Conservation (phyloP, 2,888 invertebrate genomes). For the Drosophila demipolita region DNA sequence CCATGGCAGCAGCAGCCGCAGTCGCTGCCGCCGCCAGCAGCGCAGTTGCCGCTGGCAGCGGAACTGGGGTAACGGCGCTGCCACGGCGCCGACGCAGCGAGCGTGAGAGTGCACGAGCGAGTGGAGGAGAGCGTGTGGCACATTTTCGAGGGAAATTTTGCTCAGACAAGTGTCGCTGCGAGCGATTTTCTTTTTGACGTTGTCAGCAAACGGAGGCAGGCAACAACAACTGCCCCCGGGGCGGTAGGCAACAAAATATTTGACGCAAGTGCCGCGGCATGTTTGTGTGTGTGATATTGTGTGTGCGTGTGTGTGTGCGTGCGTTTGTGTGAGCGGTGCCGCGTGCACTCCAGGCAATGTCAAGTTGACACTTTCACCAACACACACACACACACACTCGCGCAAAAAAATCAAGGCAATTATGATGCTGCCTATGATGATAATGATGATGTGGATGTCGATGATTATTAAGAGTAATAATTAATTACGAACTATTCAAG, state of each 20-base stretch:
- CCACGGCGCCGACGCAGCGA: conserved; percentile 17
- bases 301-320: conserved; percentile 50
- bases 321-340: conserved; percentile 69
- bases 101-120: conserved; percentile 21
- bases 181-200: conserved; percentile 55
- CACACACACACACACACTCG: conserved; percentile 50
- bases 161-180: conserved; percentile 67
- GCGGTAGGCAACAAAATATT: conserved; percentile 74
- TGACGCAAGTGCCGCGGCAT: conserved; percentile 67
- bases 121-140: conserved; percentile 16
- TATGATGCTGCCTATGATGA: conserved; percentile 23
- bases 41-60: conserved; percentile 42
- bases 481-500: conserved; percentile 30
- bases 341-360: conserved; percentile 83
- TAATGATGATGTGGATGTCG: conserved; percentile 13
- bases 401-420: conserved; percentile 36
- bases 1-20: conserved; percentile 69
- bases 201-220: conserved; percentile 51
- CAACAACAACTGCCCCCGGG: conserved; percentile 60
- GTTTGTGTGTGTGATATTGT: conserved; percentile 17
- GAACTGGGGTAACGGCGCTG: conserved; percentile 39
- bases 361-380: conserved; percentile 83
- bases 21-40: conserved; percentile 14
- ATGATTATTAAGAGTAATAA: conserved; percentile 15
- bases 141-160: conserved; percentile 59